Conservation (phyloP, 2,113 vertebrate genomes). For the Mellivora capensis region DNA sequence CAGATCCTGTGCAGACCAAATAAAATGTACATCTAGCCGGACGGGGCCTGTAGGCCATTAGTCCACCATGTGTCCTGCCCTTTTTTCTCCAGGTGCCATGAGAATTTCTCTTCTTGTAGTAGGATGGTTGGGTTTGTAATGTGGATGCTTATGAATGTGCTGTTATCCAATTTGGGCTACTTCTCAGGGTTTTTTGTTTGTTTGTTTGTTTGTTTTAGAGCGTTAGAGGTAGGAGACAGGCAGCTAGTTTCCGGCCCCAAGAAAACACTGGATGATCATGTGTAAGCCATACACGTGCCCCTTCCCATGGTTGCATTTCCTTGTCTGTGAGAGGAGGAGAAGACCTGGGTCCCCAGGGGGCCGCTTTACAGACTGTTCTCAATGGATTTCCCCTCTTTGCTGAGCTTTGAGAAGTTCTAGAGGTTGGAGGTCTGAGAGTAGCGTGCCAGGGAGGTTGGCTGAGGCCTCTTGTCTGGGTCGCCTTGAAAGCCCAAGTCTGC, state of each 20-base stretch:
- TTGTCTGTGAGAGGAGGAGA: not conserved
- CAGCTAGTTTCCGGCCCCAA: not conserved
- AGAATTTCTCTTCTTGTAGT: not conserved
- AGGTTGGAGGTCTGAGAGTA: not conserved
- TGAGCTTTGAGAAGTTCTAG: not conserved
- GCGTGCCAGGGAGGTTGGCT: not conserved
- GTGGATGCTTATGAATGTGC: not conserved
- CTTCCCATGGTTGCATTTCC: not conserved
- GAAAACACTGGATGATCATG: not conserved
- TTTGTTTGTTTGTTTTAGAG: not conserved
- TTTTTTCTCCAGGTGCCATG: not conserved
- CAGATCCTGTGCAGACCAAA: not conserved
- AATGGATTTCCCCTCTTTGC: not conserved
- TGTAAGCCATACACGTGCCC: not conserved
- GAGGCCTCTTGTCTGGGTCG: not conserved
- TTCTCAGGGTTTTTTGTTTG: not conserved
- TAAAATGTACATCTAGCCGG: not conserved
- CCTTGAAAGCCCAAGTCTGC: not conserved
- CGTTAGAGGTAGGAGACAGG: not conserved
- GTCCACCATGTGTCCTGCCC: not conserved
- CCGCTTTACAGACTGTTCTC: not conserved
- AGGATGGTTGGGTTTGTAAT: not conserved
- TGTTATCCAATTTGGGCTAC: not conserved
- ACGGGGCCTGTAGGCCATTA: no score
- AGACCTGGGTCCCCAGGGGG: not conserved